Evolutionary conservation across 2,888 invertebrate species (phyloP).

Genomic region (Eupithecia insigniata): DNA sequence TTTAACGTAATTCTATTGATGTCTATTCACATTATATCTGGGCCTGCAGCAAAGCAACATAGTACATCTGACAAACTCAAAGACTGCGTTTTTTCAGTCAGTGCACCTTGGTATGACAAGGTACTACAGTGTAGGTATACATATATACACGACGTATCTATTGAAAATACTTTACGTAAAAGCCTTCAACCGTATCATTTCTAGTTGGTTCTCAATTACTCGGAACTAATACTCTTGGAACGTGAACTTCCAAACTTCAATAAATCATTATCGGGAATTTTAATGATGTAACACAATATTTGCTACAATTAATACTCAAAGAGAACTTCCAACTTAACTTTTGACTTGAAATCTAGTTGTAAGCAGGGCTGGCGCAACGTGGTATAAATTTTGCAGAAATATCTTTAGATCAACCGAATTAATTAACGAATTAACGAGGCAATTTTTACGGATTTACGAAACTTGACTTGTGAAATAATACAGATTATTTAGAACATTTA

Average conservation of each 20-base stretch:
- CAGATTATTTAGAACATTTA: too few relatives aligned
- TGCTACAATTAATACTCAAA: constrained; percentile 38
- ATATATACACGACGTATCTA: not conserved
- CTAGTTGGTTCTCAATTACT: not conserved
- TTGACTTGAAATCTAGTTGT: constrained; percentile 4
- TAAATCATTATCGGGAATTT: constrained; percentile 37
- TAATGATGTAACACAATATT: constrained; percentile 51
- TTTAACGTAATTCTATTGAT: too few relatives aligned
- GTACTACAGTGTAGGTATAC: not conserved
- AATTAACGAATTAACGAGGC: too few relatives aligned
- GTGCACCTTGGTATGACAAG: too few relatives aligned
- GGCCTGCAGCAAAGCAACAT: too few relatives aligned
- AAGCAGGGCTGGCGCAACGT: not conserved
- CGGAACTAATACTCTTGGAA: not conserved
- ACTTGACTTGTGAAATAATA: too few relatives aligned
- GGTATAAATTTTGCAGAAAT: not conserved
- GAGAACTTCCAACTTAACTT: constrained; percentile 1
- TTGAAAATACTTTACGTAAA: not conserved
- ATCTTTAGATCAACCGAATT: not conserved
- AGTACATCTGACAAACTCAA: too few relatives aligned
- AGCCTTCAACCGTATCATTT: not conserved
- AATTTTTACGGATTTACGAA: too few relatives aligned
- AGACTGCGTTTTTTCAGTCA: too few relatives aligned
- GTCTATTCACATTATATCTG: too few relatives aligned
- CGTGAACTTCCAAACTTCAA: constrained; percentile 26